Conservation (phyloP, 1,140 invertebrate genomes). For the Drosophila orosa region DNA sequence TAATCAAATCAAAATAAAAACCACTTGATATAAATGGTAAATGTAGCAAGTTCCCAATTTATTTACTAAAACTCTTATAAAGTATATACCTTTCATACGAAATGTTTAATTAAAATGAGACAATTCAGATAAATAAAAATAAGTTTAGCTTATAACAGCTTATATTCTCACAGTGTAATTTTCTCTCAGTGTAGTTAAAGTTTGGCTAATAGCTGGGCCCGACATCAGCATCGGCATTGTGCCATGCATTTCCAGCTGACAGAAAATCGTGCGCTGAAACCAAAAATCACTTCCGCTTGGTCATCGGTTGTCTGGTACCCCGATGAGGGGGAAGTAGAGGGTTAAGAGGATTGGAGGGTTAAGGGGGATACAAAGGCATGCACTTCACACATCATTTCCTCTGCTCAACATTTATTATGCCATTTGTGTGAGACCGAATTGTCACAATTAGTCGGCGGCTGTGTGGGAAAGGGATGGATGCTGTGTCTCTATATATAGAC, state of each 20-base stretch:
- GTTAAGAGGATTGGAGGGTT: neutral
- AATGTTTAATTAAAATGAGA: too few species aligned
- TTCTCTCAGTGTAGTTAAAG: constrained; percentile 25
- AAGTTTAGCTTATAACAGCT: neutral
- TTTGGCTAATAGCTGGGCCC: constrained; percentile 45
- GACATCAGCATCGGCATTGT: constrained; percentile 22
- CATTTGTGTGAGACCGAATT: constrained; percentile 74
- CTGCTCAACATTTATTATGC: constrained; percentile 74
- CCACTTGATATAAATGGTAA: neutral
- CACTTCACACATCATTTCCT: constrained; percentile 74
- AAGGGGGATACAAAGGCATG: constrained; percentile 27
- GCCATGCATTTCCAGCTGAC: constrained; percentile 34
- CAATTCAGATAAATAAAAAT: neutral
- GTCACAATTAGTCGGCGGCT: constrained; percentile 66
- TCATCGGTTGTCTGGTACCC: constrained; percentile 27
- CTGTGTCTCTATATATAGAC: constrained; percentile 62
- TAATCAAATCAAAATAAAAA: neutral
- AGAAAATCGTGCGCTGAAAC: constrained; percentile 52
- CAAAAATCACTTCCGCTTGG: constrained; percentile 75
- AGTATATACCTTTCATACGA: too few species aligned
- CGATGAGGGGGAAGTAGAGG: neutral
- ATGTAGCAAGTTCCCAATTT: neutral
- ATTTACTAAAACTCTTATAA: too few species aligned
- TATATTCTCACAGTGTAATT: too few species aligned
- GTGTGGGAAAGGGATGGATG: constrained; percentile 9